A percentile compares a stretch with the other conserved stretches of the same genome.
Evolutionary conservation across 2,797 vertebrate genomes (phyloP).

Genomic region (Corythornis leucogaster): DNA sequence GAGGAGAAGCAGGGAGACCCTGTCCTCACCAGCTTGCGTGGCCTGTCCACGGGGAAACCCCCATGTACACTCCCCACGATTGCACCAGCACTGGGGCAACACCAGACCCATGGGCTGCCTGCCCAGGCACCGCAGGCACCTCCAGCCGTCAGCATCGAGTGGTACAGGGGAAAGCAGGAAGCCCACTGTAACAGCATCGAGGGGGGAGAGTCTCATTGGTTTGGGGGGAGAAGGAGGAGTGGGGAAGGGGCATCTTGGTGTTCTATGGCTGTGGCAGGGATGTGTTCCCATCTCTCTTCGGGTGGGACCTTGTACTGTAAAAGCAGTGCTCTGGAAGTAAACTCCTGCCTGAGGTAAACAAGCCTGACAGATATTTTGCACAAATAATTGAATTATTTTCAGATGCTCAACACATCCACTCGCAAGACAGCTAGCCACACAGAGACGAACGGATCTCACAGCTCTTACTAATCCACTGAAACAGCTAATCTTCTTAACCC

Average conservation of each 20-base stretch:
- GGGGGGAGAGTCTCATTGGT: background rate
- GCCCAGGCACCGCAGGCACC: background rate
- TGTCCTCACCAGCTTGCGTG: background rate
- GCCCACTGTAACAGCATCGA: background rate
- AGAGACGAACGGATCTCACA: background rate
- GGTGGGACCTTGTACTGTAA: background rate
- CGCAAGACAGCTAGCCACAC: constrained; percentile 18
- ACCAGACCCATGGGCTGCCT: background rate
- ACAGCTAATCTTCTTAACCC: constrained; percentile 55
- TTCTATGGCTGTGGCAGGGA: fast-evolving
- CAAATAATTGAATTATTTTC: constrained; percentile 65
- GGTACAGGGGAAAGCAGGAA: background rate
- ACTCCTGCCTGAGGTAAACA: background rate
- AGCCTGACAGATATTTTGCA: constrained; percentile 49
- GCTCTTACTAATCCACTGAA: constrained; percentile 33
- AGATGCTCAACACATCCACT: constrained; percentile 51
- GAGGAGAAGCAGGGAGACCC: background rate
- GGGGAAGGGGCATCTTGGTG: fast-evolving
- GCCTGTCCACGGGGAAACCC: background rate
- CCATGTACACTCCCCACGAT: fast-evolving
- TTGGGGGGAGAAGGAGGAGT: background rate
- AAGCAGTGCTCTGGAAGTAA: background rate
- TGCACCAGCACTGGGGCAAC: fast-evolving
- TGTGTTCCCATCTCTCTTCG: background rate
- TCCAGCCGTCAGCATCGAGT: background rate